phyloP scores from a whole-genome alignment of 2,797 vertebrate genomes.

The Rhinoraja longicauda region DNA sequence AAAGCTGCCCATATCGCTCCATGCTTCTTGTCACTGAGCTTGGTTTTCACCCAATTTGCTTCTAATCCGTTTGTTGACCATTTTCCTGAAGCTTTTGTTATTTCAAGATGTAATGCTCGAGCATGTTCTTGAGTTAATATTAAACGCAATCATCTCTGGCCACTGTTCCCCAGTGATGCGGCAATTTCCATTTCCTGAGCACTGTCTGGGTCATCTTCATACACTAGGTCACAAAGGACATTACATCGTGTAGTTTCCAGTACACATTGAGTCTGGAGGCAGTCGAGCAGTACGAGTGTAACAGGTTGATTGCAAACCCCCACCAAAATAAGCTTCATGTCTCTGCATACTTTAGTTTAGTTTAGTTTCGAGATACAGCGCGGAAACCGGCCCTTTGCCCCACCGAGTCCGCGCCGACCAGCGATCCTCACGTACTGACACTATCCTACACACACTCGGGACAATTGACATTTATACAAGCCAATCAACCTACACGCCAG shows the following conservation, averaged over 20 bases:
- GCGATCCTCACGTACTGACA: too few species aligned
- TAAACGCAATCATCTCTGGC: neutral
- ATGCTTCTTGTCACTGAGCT: too few species aligned
- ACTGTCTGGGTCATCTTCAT: neutral
- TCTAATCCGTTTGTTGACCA: neutral
- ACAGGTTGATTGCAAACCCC: neutral
- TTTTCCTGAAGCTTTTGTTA: neutral
- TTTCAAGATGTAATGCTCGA: neutral
- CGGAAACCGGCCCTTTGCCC: too few species aligned
- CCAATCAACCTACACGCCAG: too few species aligned
- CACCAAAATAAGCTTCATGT: too few species aligned
- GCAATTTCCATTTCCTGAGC: neutral
- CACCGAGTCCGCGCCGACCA: too few species aligned
- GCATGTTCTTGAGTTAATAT: neutral
- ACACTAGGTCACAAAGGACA: neutral
- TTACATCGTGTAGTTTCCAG: neutral
- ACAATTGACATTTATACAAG: too few species aligned
- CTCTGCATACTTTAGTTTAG: neutral
- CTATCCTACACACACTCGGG: too few species aligned
- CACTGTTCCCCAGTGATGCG: neutral
- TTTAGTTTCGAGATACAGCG: too few species aligned
- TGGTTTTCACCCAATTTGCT: too few species aligned
- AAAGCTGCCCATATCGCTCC: too few species aligned
- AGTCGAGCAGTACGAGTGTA: neutral
- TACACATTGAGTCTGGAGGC: neutral